These are phyloP conservation scores for Stomatorhinus ivindoensis DNA, from an alignment of 2,113 vertebrate genomes.

Conservation along the genomic window DNA sequence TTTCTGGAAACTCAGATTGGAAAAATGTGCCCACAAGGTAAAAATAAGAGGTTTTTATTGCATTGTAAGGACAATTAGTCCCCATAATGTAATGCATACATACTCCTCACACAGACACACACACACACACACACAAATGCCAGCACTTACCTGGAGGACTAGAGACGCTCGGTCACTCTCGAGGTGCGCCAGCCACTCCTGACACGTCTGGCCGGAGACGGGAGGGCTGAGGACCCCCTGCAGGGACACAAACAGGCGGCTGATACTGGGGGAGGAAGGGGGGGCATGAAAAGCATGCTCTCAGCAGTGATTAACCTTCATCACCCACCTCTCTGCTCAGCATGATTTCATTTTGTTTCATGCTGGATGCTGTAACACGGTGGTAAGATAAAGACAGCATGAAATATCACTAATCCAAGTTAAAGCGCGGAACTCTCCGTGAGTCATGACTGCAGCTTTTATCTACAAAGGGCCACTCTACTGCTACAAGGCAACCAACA, in stretches of 20 bases:
- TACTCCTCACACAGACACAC: not conserved
- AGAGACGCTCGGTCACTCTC: slow-evolving; percentile 90
- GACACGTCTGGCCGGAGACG: slow-evolving; percentile 78
- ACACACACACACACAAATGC: not conserved
- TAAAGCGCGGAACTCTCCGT: not conserved
- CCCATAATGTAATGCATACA: too few relatives aligned
- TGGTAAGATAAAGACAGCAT: not conserved
- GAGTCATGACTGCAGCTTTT: not conserved
- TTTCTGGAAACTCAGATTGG: too few relatives aligned
- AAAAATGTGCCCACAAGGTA: too few relatives aligned
- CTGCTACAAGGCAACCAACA: slow-evolving; percentile 9
- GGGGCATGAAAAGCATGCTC: not conserved
- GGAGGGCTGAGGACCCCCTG: slow-evolving; percentile 72
- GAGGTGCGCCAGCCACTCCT: slow-evolving; percentile 79
- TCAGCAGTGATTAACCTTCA: not conserved
- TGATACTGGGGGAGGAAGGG: too few relatives aligned
- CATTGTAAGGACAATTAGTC: too few relatives aligned
- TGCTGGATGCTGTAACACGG: not conserved
- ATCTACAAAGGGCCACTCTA: not conserved
- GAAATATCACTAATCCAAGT: not conserved
- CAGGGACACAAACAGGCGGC: slow-evolving; percentile 4
- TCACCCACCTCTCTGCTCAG: not conserved
- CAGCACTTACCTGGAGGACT: slow-evolving; percentile 75
- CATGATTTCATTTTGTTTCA: not conserved
- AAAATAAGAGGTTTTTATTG: too few relatives aligned